Base-by-base conservation (phyloP, 2,888 invertebrate species). In the Macaria notata region DNA sequence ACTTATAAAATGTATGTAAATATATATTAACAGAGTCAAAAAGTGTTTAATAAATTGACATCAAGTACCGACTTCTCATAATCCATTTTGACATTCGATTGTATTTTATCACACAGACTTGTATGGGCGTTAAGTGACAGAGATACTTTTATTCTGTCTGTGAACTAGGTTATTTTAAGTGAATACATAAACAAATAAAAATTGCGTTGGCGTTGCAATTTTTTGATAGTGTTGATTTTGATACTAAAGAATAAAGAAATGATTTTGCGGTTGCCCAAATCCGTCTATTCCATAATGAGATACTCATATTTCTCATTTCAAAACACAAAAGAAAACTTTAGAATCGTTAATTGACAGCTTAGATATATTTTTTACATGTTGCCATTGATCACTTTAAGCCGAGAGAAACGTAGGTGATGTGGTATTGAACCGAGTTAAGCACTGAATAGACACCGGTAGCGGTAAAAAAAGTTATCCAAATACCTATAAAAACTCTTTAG, bases 11-110 rank as follows among this genome's bases (percentile, higher is more conserved):
- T 19, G 19, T 19, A 1, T 19, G 19, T 19, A 1, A 1, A 19
- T 19, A 1, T 19, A 19, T 19, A 19, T 19, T 19, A 19, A 19
- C 19, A 19, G 19, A 2, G 19, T 19, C 19, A 2, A 19, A 19
- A 19, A 19, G 19, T 19, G 19, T 19, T 1, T 2, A 19, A 19
- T 19, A 19, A 19, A 19, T 66, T 70, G 74, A 71, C 68, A 72
- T 56, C 53, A 59, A 58, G 66, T 62, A 66, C 61, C 61, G 44
- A 38, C 68, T 68, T 64, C 63, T 38, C 64, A 68, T 72, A 76
- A 75, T 73, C 65, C 69, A 71, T 72, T 68, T 7, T 65, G 62
- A 65, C 65, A 59, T 67, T 67, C 64, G 64, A 73, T 61, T n/a
- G 58, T 52, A 53, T 53, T 53, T 62, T 49, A 43, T 49, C 49